Evolutionary conservation across 2,113 vertebrate genomes (phyloP), one percentile per base, ranked within the genome.

Genomic region (Craseonycteris thonglongyai): DNA sequence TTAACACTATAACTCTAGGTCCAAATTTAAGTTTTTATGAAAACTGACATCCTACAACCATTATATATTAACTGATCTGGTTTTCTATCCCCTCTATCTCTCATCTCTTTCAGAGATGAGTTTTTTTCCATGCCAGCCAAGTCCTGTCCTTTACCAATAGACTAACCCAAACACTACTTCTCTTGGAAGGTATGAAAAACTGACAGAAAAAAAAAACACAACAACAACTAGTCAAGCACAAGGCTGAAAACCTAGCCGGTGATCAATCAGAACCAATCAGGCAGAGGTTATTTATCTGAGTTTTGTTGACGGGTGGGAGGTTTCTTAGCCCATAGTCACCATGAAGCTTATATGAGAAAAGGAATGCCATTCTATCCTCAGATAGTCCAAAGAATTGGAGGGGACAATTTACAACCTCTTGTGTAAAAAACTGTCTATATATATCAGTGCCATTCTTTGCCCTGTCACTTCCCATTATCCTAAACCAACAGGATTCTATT

Each of bases 381-480:
- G 88, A 90, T 56, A 96, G 54, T 72, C 88, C 71, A 90, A 96
- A 94, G 97, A 97, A 88, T 76, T 95, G 78, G 96, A 96, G 9
- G 7, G 95, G 94, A 95, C 66, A 93, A 96, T 95, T 98, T 97
- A 98, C 97, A 98, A 97, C 96, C 97, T 96, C 97, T 95, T 97
- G 95, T 92, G 95, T 97, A 93, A 97, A 98, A 96, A 98, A 97
- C n/a, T 96, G 96, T 93, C 97, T 80, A 69, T 95, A 97, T 95
- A 97, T 92, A 97, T 98, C 97, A 98, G 90, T 95, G 81, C 97
- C 94, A 98, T 98, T 98, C 98, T 98, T 98, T 96, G 90, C 94
- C 97, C 97, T 98, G 98, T 98, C 97, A 98, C 93, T 97, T 98
- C 96, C 96, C 95, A 98, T 98, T 98, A 98, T 96, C 96, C 92